Conservation (phyloP, 2,797 vertebrate genomes). For the Craterocephalus amniculus region DNA sequence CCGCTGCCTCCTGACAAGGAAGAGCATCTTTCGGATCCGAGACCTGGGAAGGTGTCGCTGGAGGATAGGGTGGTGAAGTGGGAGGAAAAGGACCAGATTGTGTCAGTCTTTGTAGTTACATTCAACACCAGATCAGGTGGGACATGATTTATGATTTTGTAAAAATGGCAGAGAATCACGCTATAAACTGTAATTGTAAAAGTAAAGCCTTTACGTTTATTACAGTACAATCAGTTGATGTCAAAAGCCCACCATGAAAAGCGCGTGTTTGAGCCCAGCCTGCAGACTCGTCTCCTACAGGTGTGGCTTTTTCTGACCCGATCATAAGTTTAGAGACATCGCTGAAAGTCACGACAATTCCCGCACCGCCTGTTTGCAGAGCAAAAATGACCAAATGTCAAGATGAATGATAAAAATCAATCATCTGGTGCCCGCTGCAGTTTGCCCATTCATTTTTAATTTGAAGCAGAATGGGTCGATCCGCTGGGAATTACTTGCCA, state of each 20-base stretch:
- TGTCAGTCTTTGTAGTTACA: constrained; percentile 92
- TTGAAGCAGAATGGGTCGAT: constrained; percentile 34
- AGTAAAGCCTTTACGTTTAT: not conserved
- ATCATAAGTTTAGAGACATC: constrained; percentile 38
- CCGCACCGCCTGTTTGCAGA: constrained; percentile 3
- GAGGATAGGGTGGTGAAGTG: constrained; percentile 79
- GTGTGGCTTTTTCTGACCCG: constrained; percentile 65
- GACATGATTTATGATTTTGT: not conserved
- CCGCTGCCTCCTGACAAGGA: constrained; percentile 46
- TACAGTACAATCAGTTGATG: not conserved
- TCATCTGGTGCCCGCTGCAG: constrained; percentile 45
- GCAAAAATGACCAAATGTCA: constrained; percentile 16
- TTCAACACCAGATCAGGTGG: constrained; percentile 93
- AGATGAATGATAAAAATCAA: constrained; percentile 34
- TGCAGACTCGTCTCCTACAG: constrained; percentile 56
- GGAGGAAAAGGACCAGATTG: constrained; percentile 90
- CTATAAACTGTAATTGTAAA: not conserved
- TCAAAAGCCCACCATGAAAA: not conserved
- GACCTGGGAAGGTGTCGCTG: constrained; percentile 52
- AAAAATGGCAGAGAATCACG: not conserved
- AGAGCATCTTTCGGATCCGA: constrained; percentile 57
- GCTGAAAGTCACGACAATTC: constrained; percentile 14
- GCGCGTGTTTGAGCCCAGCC: constrained; percentile 23
- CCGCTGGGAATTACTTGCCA: constrained; percentile 17
- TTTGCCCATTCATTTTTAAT: constrained; percentile 57